phyloP scores from a whole-genome alignment of 2,797 vertebrate genomes.

The Chelmon rostratus region DNA sequence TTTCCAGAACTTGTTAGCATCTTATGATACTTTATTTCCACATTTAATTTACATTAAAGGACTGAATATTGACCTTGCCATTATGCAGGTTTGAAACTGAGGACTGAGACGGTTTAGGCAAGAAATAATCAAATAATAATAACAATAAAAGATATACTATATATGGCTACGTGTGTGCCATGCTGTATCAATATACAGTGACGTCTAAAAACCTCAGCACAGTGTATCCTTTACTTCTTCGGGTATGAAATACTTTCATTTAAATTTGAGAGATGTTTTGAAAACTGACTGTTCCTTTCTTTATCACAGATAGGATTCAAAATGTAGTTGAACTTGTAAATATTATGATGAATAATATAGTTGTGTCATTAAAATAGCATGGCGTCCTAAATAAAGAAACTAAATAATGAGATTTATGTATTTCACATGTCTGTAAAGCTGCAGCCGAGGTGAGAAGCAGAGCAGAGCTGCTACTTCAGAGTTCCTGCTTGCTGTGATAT shows the following conservation, averaged over 20 bases:
- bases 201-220: neutral
- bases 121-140: neutral
- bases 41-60: neutral
- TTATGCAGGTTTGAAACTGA: slow-evolving; percentile 9
- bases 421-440: neutral
- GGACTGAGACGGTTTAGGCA: neutral
- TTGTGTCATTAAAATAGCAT: neutral
- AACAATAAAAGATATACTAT: neutral
- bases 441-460: slow-evolving; percentile 6
- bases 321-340: neutral
- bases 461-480: neutral
- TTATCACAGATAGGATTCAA: slow-evolving; percentile 3
- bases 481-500: neutral
- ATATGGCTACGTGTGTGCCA: slow-evolving; percentile 4
- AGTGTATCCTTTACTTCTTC: neutral
- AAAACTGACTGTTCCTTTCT: neutral
- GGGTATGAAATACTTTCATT: neutral
- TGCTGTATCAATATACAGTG: slow-evolving; percentile 24
- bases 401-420: neutral
- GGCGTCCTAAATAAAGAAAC: neutral
- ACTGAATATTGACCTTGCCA: slow-evolving; percentile 2
- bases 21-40: neutral
- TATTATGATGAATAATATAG: slow-evolving; percentile 2
- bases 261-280: slow-evolving; percentile 24
- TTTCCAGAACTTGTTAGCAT: neutral